These are phyloP conservation scores for Sylvilagus bachmani DNA, from an alignment of 2,113 vertebrate genomes.

Conservation along the genomic window DNA sequence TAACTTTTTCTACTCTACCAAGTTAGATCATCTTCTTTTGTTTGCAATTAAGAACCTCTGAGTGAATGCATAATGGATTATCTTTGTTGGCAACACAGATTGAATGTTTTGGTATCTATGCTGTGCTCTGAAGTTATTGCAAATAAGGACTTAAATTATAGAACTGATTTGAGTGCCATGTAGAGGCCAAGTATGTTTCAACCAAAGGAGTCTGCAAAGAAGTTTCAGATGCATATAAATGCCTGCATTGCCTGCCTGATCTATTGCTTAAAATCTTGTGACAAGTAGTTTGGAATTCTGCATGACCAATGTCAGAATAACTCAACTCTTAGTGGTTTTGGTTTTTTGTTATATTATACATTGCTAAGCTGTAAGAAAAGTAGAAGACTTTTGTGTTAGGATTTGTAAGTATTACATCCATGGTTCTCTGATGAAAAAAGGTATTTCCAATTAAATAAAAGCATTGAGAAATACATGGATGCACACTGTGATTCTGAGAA, in stretches of 20 bases:
- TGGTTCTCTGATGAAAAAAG: conserved; percentile 38
- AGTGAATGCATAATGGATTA: conserved; percentile 51
- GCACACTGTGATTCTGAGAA: background rate
- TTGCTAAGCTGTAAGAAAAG: conserved; percentile 53
- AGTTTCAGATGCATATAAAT: conserved; percentile 59
- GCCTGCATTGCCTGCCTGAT: conserved; percentile 40
- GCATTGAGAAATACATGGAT: conserved; percentile 31
- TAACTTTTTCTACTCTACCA: conserved; percentile 2
- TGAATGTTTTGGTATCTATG: conserved; percentile 56
- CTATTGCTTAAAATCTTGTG: conserved; percentile 63
- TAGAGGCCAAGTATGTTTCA: conserved; percentile 64
- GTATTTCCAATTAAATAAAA: conserved; percentile 63
- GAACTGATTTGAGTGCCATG: conserved; percentile 48
- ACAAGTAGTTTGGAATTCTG: conserved; percentile 51
- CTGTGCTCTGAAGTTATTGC: conserved; percentile 59
- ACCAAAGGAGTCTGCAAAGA: conserved; percentile 25
- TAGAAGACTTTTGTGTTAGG: conserved; percentile 54
- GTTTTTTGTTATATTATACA: conserved; percentile 26
- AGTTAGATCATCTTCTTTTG: conserved; percentile 40
- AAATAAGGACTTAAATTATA: conserved; percentile 65
- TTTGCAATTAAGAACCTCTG: conserved; percentile 37
- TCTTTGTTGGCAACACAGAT: conserved; percentile 52
- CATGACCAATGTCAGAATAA: conserved; percentile 57
- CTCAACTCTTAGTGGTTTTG: conserved; percentile 35
- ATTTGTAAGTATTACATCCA: conserved; percentile 50